These are phyloP conservation scores for Lordiphosa collinella DNA, from an alignment of 1,140 invertebrate species.

Conservation along the genomic window DNA sequence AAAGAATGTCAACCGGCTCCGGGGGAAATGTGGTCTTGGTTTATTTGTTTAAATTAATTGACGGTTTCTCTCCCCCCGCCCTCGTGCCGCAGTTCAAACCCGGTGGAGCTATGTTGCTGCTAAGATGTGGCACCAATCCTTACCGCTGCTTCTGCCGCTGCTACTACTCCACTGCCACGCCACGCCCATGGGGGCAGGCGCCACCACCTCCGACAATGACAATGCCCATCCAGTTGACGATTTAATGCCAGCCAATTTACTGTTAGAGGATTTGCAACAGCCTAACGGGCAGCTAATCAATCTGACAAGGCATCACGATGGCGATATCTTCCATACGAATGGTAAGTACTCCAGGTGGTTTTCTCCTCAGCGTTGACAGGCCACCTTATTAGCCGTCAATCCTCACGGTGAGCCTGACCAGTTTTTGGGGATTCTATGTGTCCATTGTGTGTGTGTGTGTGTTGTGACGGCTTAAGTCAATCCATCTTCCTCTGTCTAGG, in stretches of 20 bases:
- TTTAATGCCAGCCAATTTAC: conserved; percentile 67
- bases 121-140: conserved; percentile 60
- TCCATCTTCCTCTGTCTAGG: conserved; percentile 42
- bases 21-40: conserved; percentile 5
- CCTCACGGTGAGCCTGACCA: background rate
- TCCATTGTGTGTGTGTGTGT: conserved; percentile 12
- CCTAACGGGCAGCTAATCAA: conserved; percentile 64
- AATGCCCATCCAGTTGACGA: conserved; percentile 20
- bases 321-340: conserved; percentile 82
- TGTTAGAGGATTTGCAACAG: conserved; percentile 71
- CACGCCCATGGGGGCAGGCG: conserved; percentile 17
- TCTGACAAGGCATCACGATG: conserved; percentile 82
- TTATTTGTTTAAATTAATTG: conserved; percentile 59
- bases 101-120: conserved; percentile 50
- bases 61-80: conserved; percentile 5
- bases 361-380: conserved; percentile 47
- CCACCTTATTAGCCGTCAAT: conserved; percentile 56
- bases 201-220: conserved; percentile 15
- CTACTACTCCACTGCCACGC: conserved; percentile 10
- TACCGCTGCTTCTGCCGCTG: conserved; percentile 25
- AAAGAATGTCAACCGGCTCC: conserved; percentile 63
- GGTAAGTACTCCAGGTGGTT: conserved; percentile 76
- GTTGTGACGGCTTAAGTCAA: conserved; percentile 65
- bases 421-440: conserved; percentile 3
- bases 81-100: conserved; percentile 5